Evolutionary conservation across 1,140 invertebrate genomes (phyloP), one percentile per base, ranked within the genome.

Genomic region (Drosophila pallidifrons): DNA sequence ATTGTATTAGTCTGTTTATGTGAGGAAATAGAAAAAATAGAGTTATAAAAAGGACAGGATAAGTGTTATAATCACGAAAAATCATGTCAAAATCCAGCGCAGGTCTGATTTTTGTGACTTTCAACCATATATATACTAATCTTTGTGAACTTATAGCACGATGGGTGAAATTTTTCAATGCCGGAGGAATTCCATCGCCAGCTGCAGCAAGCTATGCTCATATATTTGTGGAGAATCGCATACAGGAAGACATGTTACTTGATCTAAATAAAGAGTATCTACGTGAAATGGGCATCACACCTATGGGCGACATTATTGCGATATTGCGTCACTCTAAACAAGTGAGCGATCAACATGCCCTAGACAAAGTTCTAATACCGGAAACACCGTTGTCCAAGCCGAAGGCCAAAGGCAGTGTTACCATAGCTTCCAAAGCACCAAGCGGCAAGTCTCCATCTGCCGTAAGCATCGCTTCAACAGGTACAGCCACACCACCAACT

Each of bases 181-280:
- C 95, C 54, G 95, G 96, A 67, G 96, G 96, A 3, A 96, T 98
- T 70, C 96, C 96, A 4, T 93, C 95, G 2, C 94, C 95, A 38
- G 95, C 95, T 57, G 94, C 96, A 11, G 96, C 95, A 1, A 95
- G 95, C 47, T 98, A 98, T 93, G 96, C 97, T 0, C 93, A 96
- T 28, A 95, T 95, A n/a, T 97, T 98, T 91, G 95, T 95, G 3
- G 96, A 97, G 78, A 97, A 98, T 92, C 94, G 96, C 57, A 97
- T 97, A 35, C 95, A 95, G 82, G 94, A 94, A 78, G 95, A 97
- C 81, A 97, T 97, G 97, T 88, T 98, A 20, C 88, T 95, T 49
- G 97, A 98, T 91, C 93, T 98, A 1, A 96, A 95, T 71, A 97
- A 97, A 90, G 96, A 97, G 85, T 96, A 96, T 86, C 93, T 98